phyloP scores from a whole-genome alignment of 2,888 invertebrate genomes.

The Urechis unicinctus region DNA sequence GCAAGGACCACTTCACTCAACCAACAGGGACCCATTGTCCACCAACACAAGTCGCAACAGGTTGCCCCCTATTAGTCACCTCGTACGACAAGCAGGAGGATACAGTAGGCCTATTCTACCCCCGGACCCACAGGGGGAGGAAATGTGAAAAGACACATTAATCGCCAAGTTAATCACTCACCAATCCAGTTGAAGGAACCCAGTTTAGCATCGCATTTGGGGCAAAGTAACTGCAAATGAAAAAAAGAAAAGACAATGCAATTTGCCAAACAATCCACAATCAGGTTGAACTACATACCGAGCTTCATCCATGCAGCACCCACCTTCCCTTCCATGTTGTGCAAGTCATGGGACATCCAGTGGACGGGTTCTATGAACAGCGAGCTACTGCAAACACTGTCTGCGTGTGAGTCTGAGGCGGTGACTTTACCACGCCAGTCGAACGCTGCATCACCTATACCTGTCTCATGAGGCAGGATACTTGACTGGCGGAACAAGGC shows the following conservation, averaged over 20 bases:
- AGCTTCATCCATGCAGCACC: not conserved
- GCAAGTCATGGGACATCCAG: slow-evolving; percentile 76
- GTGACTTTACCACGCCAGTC: slow-evolving; percentile 33
- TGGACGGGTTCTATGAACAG: slow-evolving; percentile 82
- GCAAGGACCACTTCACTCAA: no score
- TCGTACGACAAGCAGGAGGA: no score
- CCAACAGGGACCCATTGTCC: no score
- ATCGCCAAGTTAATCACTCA: slow-evolving; percentile 44
- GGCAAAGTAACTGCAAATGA: slow-evolving; percentile 59
- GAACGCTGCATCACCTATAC: slow-evolving; percentile 50
- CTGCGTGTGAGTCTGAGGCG: slow-evolving; percentile 11
- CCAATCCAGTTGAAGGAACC: slow-evolving; percentile 88
- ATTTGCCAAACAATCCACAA: not conserved
- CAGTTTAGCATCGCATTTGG: slow-evolving; percentile 72
- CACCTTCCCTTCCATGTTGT: slow-evolving; percentile 72
- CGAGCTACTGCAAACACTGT: slow-evolving; percentile 6
- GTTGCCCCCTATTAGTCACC: no score
- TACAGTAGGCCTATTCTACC: no score
- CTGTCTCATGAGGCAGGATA: slow-evolving; percentile 66
- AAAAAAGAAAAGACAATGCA: slow-evolving; percentile 3
- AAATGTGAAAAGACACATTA: no score
- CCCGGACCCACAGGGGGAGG: no score
- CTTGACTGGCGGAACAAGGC: slow-evolving; percentile 76
- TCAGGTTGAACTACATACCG: not conserved
- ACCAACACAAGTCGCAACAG: no score